Conservation (phyloP, 2,888 invertebrate genomes). For the Tridacna gigas region DNA sequence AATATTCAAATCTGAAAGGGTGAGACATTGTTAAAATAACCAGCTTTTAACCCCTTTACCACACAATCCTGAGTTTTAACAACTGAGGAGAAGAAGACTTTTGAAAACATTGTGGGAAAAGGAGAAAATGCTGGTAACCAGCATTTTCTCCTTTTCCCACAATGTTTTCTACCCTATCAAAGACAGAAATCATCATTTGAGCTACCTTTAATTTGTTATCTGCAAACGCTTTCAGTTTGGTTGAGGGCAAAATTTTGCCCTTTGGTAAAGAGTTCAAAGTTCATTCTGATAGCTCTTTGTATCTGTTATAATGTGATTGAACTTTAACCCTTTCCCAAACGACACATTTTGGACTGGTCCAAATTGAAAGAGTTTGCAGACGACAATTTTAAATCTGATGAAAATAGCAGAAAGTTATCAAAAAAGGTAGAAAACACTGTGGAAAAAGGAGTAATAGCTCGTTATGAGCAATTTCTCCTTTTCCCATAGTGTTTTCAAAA, state of each 20-base stretch:
- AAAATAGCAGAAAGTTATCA: neutral
- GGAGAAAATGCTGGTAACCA: neutral
- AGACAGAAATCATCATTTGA: too few relatives aligned
- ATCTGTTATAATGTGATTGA: too few relatives aligned
- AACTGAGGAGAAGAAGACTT: neutral
- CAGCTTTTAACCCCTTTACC: too few relatives aligned
- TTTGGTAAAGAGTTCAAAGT: neutral
- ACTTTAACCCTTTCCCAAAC: too few relatives aligned
- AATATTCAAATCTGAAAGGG: too few relatives aligned
- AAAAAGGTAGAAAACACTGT: neutral
- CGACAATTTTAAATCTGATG: neutral
- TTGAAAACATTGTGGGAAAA: constrained; percentile 6
- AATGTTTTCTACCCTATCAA: neutral
- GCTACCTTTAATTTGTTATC: too few relatives aligned
- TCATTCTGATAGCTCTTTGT: too few relatives aligned
- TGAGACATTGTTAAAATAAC: too few relatives aligned
- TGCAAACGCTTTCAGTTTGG: too few relatives aligned
- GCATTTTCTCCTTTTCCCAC: constrained; percentile 2
- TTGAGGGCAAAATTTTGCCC: too few relatives aligned
- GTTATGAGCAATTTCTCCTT: neutral
- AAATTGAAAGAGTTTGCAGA: neutral
- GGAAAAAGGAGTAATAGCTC: neutral
- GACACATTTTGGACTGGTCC: neutral
- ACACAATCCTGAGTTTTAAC: neutral
- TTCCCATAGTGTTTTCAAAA: neutral